Percentiles rank a stretch among this genome's conserved stretches.
These are phyloP conservation scores for Pegoplata infirma DNA, from an alignment of 2,888 invertebrate species.

Conservation along the genomic window DNA sequence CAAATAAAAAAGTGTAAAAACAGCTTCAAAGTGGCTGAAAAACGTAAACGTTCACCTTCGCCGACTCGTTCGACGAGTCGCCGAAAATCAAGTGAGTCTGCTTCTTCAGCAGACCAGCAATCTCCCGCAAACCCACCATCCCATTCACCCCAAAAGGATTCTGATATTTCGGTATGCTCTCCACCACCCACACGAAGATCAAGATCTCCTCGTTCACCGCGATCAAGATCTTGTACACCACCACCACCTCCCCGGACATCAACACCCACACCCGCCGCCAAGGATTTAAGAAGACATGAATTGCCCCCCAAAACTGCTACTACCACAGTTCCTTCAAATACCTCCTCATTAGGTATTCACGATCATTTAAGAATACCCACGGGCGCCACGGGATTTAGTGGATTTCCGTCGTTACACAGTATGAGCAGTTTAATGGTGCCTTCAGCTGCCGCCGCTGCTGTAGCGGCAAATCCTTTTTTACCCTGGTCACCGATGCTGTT, in stretches of 20 bases:
- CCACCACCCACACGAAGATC: constrained; percentile 64
- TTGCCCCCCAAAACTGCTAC: constrained; percentile 46
- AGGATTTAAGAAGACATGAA: constrained; percentile 27
- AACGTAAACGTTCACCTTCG: constrained; percentile 76
- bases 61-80: constrained; percentile 73
- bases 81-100: constrained; percentile 67
- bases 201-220: constrained; percentile 40
- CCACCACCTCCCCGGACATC: constrained; percentile 69
- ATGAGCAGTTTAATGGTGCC: constrained; percentile 77
- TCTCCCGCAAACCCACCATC: constrained; percentile 27
- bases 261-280: constrained; percentile 67
- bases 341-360: constrained; percentile 37
- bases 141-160: constrained; percentile 52
- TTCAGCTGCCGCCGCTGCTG: constrained; percentile 81
- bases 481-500: constrained; percentile 87
- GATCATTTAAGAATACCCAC: constrained; percentile 75
- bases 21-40: constrained; percentile 76
- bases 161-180: constrained; percentile 66
- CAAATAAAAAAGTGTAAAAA: constrained; percentile 13
- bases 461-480: constrained; percentile 83
- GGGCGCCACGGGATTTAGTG: constrained; percentile 74
- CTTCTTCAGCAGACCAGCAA: constrained; percentile 22
- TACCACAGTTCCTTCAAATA: constrained; percentile 56
- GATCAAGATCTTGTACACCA: constrained; percentile 64
- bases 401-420: constrained; percentile 72